Conservation (phyloP, 1,140 invertebrate genomes). For the Drosophila ercepeae region DNA sequence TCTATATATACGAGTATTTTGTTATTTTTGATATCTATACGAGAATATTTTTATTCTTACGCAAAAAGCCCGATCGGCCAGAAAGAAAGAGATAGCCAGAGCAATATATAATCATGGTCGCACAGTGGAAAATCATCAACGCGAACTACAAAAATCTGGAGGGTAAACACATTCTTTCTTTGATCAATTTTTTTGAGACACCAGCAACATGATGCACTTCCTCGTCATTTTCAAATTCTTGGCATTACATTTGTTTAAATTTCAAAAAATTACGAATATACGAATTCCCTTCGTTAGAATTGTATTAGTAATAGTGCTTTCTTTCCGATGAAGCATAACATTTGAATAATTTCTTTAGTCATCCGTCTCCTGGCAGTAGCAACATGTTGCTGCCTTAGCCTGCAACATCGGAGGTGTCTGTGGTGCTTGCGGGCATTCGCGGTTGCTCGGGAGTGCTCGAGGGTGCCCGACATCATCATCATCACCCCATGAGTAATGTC, state of each 20-base stretch:
- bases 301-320: background rate
- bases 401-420: slow-evolving; percentile 11
- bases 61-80: slow-evolving; percentile 38
- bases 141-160: slow-evolving; percentile 81
- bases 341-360: background rate
- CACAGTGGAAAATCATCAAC: slow-evolving; percentile 80
- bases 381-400: slow-evolving; percentile 49
- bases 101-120: slow-evolving; percentile 59
- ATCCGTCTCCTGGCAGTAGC: background rate
- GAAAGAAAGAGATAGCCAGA: slow-evolving; percentile 52
- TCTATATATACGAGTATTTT: slow-evolving; percentile 36
- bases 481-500: slow-evolving; percentile 52
- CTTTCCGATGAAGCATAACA: background rate
- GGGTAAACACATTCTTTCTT: slow-evolving; percentile 60
- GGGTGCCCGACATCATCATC: slow-evolving; percentile 23
- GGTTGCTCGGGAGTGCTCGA: no score
- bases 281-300: background rate
- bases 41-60: slow-evolving; percentile 72
- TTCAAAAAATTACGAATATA: background rate
- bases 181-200: background rate
- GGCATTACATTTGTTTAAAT: background rate
- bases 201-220: background rate
- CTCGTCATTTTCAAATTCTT: background rate
- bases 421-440: no score
- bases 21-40: slow-evolving; percentile 61